Evolutionary conservation across 2,797 vertebrate species (phyloP).

Genomic region (Pangasius mekongensis): DNA sequence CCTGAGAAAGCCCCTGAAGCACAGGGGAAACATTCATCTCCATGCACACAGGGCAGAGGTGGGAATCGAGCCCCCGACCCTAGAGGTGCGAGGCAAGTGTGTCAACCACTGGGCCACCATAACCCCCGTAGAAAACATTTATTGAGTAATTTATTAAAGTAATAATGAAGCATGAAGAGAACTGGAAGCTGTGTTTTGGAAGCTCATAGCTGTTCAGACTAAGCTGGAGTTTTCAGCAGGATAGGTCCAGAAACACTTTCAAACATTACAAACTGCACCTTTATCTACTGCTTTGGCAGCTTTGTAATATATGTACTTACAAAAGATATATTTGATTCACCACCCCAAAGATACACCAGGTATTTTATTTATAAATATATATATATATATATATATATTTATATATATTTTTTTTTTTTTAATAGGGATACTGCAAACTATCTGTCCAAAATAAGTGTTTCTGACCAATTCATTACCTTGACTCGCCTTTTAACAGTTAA

Average conservation of each 20-base stretch:
- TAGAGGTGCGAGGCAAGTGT: too few species aligned
- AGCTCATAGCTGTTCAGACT: neutral
- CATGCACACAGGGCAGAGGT: too few species aligned
- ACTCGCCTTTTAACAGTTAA: neutral
- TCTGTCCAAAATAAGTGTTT: neutral
- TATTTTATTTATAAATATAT: slow-evolving; percentile 2
- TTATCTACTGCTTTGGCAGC: neutral
- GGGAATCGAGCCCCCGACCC: too few species aligned
- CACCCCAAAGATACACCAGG: neutral
- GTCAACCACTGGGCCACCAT: too few species aligned
- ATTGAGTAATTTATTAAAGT: neutral
- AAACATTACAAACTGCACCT: neutral
- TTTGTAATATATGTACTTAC: neutral
- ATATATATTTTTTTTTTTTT: too few species aligned
- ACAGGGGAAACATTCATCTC: too few species aligned
- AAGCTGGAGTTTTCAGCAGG: neutral
- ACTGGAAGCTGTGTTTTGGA: neutral
- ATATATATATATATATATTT: too few species aligned
- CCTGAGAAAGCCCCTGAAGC: too few species aligned
- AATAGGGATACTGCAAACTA: neutral
- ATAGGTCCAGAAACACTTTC: neutral
- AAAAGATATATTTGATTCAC: neutral
- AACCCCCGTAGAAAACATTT: neutral
- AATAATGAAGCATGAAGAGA: neutral
- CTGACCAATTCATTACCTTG: neutral